Base-by-base conservation (phyloP, 2,797 vertebrate genomes). In the Lacerta bilineata region DNA sequence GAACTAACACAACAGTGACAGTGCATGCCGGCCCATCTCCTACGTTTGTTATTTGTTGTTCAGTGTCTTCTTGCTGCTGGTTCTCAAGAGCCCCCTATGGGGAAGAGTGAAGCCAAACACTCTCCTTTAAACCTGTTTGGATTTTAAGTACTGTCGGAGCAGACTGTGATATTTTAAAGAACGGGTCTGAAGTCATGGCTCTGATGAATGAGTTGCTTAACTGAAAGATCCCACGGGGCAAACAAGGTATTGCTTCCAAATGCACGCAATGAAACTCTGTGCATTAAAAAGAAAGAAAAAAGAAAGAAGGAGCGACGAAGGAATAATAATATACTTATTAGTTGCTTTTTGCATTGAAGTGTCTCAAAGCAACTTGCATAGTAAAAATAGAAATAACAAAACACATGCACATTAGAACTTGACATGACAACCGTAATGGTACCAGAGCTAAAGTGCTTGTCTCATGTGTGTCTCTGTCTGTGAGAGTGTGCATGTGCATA, bases 11-110 rank as follows among this genome's bases (percentile, higher is more conserved):
- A 90, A 25, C 43, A 55, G 46, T 69, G 41, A 86, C 84, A 64
- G 69, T 80, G 79, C 71, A 46, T 90, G 72, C 74, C 87, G 80
- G 72, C 25, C 43, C 61, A 79, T 94, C 77, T 91, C 94, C 74
- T 11, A 93, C 61, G 61, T 86, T 90, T 27, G 80, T 87, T 86
- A 83, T 86, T 61, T 93, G 74, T 83, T 90, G 79, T 95, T 90
- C 89, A 87, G 2, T 80, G 80, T 93, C 90, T 90, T 66, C 91
- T 93, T 87, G 59, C 74, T 89, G 78, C 17, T 87, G 27, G 82
- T 71, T 46, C 72, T 87, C 89, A 17, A 74, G 93, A 78, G 80
- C 13, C 68, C 82, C 33, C 43, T 80, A 55, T 91, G 88, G 82
- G 36, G 82, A 79, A 89, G 71, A 81, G 27, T 11, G 59, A 50